A percentile compares a stretch with the other conserved stretches of the same genome.
phyloP scores from a whole-genome alignment of 1,140 invertebrate genomes.

The Lepidurus couesii region DNA sequence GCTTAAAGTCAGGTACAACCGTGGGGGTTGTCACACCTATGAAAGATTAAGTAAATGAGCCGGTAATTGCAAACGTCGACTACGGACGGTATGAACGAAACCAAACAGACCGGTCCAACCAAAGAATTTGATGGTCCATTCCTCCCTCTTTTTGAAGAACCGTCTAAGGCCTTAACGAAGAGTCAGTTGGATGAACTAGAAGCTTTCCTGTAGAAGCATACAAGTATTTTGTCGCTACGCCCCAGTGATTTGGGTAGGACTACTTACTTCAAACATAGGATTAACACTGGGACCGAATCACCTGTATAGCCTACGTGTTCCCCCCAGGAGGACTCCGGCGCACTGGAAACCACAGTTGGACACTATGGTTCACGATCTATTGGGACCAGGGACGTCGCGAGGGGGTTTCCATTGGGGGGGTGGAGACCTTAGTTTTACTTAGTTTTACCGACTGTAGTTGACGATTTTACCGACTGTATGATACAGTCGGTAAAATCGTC shows the following conservation, averaged over 20 bases:
- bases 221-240: background rate
- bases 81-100: background rate
- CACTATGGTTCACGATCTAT: conserved; percentile 14
- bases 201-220: background rate
- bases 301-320: background rate
- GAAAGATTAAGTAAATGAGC: background rate
- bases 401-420: too few species aligned
- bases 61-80: background rate
- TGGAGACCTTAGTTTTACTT: too few species aligned
- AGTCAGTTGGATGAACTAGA: background rate
- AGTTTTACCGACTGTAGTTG: too few species aligned
- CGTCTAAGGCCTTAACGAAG: background rate
- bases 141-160: background rate
- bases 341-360: background rate
- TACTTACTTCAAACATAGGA: background rate
- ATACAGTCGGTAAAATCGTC: too few species aligned
- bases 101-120: background rate
- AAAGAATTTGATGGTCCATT: background rate
- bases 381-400: too few species aligned
- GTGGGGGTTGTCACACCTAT: background rate
- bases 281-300: background rate
- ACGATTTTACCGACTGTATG: too few species aligned
- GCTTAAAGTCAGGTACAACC: background rate
- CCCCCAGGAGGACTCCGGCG: conserved; percentile 1
- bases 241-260: background rate